Percentiles rank a stretch among this genome's conserved stretches.
phyloP scores from a whole-genome alignment of 1,140 invertebrate species.

The Lepidurus couesii region DNA sequence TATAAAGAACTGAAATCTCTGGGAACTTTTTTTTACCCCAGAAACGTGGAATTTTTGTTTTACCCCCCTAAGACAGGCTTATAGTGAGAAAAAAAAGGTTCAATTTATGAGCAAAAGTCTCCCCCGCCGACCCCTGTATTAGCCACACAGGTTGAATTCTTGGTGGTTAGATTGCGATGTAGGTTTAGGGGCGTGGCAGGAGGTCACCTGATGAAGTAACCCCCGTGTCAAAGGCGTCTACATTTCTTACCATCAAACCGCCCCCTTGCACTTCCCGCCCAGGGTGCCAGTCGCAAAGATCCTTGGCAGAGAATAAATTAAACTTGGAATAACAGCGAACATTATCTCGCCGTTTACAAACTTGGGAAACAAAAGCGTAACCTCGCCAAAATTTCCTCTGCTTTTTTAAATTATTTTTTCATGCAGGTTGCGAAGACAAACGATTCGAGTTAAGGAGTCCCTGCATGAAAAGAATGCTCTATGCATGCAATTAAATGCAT shows the following conservation, averaged over 20 bases:
- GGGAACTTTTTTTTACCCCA: background rate
- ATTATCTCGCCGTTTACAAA: background rate
- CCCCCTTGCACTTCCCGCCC: background rate
- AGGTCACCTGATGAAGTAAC: conserved; percentile 21
- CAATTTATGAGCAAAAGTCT: background rate
- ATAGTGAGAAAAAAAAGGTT: conserved; percentile 5
- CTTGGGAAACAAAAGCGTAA: no score
- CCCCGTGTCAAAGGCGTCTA: conserved; percentile 17
- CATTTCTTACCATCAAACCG: conserved; percentile 6
- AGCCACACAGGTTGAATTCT: conserved; percentile 21
- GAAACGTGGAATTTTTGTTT: background rate
- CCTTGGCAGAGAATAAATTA: background rate
- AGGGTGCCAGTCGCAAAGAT: conserved; percentile 3
- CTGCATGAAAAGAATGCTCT: no score
- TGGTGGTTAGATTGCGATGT: background rate
- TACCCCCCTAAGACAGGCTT: background rate
- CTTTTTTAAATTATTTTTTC: no score
- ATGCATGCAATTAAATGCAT: no score
- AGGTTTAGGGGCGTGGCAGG: conserved; percentile 3
- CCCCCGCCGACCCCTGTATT: background rate
- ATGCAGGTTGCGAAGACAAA: no score
- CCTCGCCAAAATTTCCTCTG: no score
- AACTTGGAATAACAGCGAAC: background rate
- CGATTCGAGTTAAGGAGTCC: no score
- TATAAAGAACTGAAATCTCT: background rate